Base-by-base conservation (phyloP, 1,140 invertebrate genomes). In the Caenorhabditis remanei region DNA sequence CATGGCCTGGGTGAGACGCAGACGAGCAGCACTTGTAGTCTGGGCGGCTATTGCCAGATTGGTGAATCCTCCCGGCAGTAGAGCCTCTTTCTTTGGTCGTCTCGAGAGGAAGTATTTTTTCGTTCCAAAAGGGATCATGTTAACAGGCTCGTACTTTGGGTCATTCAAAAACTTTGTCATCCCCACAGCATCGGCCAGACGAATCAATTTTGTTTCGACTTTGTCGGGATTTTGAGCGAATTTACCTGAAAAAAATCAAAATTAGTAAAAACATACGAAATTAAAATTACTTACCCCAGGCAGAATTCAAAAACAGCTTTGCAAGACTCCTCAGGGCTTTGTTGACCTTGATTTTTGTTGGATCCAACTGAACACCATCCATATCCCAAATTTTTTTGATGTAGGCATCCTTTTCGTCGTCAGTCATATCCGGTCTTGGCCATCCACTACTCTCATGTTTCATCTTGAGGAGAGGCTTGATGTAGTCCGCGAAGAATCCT, bases 381-480 rank as follows among this genome's bases (percentile, higher is more conserved):
- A 19, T 58, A 2, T 58, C n/a, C 16, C 7, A 19, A 58, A 58
- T 58, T 16, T 14, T 58, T 1, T 58, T 19, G 6, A 58, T n/a
- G 19, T 58, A 19, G 6, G 6, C 19, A 19, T 58, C 13, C n/a
- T 58, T 58, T 1, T 58, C 56, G 6, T 58, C 56, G 14, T 14
- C 13, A 7, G 56, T 19, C 56, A 58, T 58, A n/a, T 58, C 56
- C 14, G 14, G 6, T 19, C n/a, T 58, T 14, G 56, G 56, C 56
- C 56, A 58, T 21, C 56, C 56, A 58, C 56, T 58, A 4, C 56
- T 58, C 56, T 58, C 16, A n/a, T 58, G 56, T 58, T 58, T 58
- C 13, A 58, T 58, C 14, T 16, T 21, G 16, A 58, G 56, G 14
- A 58, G 56, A n/a, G 56, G 56, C n/a, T 58, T 58, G 56, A 58